phyloP scores from a whole-genome alignment of 2,113 vertebrate genomes.

The Axis porcinus region DNA sequence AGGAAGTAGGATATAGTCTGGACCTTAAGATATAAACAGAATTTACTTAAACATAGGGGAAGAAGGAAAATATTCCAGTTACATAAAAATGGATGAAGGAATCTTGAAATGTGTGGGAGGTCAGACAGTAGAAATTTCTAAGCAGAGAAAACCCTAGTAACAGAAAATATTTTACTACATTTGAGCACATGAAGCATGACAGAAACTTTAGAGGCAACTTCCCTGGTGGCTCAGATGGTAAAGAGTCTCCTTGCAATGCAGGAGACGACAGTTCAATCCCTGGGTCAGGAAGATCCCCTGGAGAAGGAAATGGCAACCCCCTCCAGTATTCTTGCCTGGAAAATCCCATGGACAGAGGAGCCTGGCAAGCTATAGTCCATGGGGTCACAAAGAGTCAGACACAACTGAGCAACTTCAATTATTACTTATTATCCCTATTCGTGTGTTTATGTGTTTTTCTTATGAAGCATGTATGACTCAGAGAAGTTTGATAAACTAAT shows the following conservation, averaged over 20 bases:
- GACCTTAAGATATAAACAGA: background rate
- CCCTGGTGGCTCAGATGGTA: background rate
- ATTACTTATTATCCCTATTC: background rate
- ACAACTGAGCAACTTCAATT: background rate
- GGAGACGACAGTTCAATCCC: rapidly evolving
- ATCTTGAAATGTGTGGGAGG: background rate
- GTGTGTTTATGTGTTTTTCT: background rate
- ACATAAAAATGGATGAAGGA: background rate
- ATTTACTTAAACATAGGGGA: background rate
- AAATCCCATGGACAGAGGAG: background rate
- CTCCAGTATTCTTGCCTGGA: background rate
- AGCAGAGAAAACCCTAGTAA: background rate
- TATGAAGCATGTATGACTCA: background rate
- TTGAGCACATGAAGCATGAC: background rate
- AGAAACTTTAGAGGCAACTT: background rate
- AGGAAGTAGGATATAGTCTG: background rate
- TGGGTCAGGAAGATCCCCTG: background rate
- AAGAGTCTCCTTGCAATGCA: background rate
- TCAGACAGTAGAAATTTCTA: background rate
- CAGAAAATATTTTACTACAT: background rate
- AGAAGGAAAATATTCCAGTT: background rate
- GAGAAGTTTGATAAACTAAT: background rate
- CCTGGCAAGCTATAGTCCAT: background rate
- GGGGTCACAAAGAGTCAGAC: background rate
- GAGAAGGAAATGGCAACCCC: background rate